These are phyloP conservation scores for Gadus macrocephalus DNA, from an alignment of 2,113 vertebrate genomes.

Conservation along the genomic window DNA sequence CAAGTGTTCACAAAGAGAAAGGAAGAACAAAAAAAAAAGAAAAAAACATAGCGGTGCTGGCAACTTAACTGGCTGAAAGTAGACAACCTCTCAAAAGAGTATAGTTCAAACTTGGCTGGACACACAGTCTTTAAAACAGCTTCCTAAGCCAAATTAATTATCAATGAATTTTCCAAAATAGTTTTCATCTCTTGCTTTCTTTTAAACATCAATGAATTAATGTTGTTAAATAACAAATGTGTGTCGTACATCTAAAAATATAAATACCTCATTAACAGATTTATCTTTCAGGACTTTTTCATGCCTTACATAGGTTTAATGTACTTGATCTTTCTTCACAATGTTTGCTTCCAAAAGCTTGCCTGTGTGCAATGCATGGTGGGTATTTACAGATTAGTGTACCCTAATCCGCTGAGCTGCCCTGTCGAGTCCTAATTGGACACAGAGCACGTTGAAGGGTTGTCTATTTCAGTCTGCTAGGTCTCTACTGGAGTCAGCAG, in stretches of 20 bases:
- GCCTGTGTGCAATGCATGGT: neutral
- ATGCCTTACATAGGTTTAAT: neutral
- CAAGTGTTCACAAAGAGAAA: neutral
- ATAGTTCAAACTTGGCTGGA: no score
- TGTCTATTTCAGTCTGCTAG: conserved; percentile 79
- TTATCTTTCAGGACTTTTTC: neutral
- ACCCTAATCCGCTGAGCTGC: conserved; percentile 45
- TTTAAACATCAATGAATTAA: no score
- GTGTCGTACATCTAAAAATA: no score
- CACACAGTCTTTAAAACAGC: no score
- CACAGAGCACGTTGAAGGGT: conserved; percentile 43
- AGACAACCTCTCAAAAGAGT: conserved; percentile 59
- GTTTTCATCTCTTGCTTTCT: neutral
- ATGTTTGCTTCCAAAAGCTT: conserved; percentile 7
- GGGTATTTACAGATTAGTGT: conserved; percentile 40
- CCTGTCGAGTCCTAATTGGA: conserved; percentile 43
- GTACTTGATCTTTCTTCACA: neutral
- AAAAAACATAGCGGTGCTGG: conserved; percentile 53
- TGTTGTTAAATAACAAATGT: no score
- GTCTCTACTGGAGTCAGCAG: conserved; percentile 65
- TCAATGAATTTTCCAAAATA: neutral
- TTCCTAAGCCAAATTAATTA: neutral
- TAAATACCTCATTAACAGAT: neutral
- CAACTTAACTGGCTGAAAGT: conserved; percentile 75
- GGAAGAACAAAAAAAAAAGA: conserved; percentile 12